Evolutionary conservation across 2,888 invertebrate genomes (phyloP), one percentile per base, ranked within the genome.

Genomic region (Himalopsyche japonica): DNA sequence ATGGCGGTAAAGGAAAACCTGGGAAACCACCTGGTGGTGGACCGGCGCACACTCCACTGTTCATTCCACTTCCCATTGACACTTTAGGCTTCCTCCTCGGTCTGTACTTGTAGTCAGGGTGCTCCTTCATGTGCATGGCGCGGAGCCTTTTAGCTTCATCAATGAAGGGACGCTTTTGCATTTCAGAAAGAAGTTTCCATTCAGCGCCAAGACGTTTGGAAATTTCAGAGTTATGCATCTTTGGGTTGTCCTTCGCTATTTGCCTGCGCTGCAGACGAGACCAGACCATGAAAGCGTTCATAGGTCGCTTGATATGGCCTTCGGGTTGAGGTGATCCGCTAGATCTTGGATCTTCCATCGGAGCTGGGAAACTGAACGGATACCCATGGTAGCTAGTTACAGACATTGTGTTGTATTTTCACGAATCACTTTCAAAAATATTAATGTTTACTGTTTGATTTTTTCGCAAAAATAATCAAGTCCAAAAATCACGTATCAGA

Each of bases 261-360:
- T 98, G 97, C 82, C 97, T 94, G 20, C 98, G 93, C 90, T 98
- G 98, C 64, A 97, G 95, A 70, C 98, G 92, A 6, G 98, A 98
- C 98, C 98, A 98, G 43, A 97, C 98, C 98, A 98, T 98, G 91
- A 98, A 98, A 0, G 98, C 98, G 92, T 98, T 98, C 98, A 99
- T 98, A 2, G 98, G 98, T 27, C 98, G 93, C 91, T 98, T 99
- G 89, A 99, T 98, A 91, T 98, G 97, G 12, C 94, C 95, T 88
- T 96, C 96, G 57, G 91, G 91, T 86, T 91, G 91, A 80, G 92
- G 92, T 5, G 92, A 92, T 7, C 91, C 90, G 0, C 92, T 91
- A 57, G 92, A 91, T 88, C 92, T 89, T 87, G 91, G 92, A 88
- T 91, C 91, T 87, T 92, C 88, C 92, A 92, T 92, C 87, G 92